Evolutionary conservation across 2,113 vertebrate genomes (phyloP), one percentile per base, ranked within the genome.

Genomic region (Ellobius talpinus): DNA sequence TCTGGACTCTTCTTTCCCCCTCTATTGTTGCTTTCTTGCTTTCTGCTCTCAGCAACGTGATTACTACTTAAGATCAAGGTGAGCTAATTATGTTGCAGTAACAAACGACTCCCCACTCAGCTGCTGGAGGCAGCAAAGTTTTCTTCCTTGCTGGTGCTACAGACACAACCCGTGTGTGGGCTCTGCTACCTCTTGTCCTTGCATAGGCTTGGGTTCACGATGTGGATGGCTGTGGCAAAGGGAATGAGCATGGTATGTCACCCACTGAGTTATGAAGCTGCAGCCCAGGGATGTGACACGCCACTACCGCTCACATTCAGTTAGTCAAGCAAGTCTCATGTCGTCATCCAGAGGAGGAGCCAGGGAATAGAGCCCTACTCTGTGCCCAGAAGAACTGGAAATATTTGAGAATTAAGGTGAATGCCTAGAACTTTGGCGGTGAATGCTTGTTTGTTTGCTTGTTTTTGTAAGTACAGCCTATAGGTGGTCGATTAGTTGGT

Each of bases 221-320:
- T 3, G 1, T 52, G 39, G 50, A 16, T 65, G 36, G 4, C 47
- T 2, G 0, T 1, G 8, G 21, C 42, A 24, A 42, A 93, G 29
- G 5, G 45, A 50, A 29, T 0, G 82, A 77, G 26, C 10, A 2
- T 31, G 19, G 55, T 0, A 0, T 4, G 10, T 81, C 1, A 29
- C n/a, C 19, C 26, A 2, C 31, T 24, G 23, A 45, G 78, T 14
- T 0, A 0, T 68, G 73, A 73, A 70, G 50, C 42, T 81, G 76
- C 24, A 85, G 42, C 21, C 45, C 79, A 88, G 89, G 68, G 61
- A 65, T 13, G n/a, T 24, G 31, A 45, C 74, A 42, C 0, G 0
- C 36, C 73, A 5, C 61, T 61, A 58, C 77, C 11, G 73, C 52
- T 73, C 33, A 42, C 79, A 29, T 23, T 58, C 42, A 12, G 6